phyloP scores from a whole-genome alignment of 2,888 invertebrate species.

The Euclidia mi region DNA sequence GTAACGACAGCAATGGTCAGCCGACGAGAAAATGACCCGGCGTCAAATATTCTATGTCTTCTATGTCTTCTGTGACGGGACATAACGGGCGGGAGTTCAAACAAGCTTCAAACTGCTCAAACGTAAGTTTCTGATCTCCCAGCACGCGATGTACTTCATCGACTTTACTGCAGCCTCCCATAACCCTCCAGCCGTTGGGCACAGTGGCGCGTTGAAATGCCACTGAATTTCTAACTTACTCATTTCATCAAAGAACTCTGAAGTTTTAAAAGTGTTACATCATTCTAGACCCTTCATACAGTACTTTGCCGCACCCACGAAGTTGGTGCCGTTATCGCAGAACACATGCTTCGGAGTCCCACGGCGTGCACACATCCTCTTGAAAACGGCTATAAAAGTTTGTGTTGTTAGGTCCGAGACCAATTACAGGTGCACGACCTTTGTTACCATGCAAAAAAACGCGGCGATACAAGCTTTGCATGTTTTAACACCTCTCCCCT shows the following conservation, averaged over 20 bases:
- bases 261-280: too few species aligned
- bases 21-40: neutral
- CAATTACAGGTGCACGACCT: conserved; percentile 19
- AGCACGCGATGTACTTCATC: neutral
- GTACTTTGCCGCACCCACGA: neutral
- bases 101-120: neutral
- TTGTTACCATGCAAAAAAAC: conserved; percentile 22
- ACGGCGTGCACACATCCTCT: conserved; percentile 16
- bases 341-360: neutral
- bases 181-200: neutral
- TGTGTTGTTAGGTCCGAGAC: conserved; percentile 18
- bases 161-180: neutral
- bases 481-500: conserved; percentile 22
- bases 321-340: neutral
- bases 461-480: conserved; percentile 28
- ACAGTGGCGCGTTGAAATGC: neutral
- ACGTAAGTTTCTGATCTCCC: conserved; percentile 3
- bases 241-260: too few species aligned
- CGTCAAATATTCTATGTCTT: neutral
- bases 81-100: neutral
- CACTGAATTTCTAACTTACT: neutral
- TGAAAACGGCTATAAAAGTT: conserved; percentile 23
- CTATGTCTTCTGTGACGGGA: neutral
- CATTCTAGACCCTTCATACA: too few species aligned
- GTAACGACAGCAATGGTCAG: neutral